Evolutionary conservation across 2,113 vertebrate species (phyloP), one percentile per base, ranked within the genome.

Genomic region (Scolopax mira): DNA sequence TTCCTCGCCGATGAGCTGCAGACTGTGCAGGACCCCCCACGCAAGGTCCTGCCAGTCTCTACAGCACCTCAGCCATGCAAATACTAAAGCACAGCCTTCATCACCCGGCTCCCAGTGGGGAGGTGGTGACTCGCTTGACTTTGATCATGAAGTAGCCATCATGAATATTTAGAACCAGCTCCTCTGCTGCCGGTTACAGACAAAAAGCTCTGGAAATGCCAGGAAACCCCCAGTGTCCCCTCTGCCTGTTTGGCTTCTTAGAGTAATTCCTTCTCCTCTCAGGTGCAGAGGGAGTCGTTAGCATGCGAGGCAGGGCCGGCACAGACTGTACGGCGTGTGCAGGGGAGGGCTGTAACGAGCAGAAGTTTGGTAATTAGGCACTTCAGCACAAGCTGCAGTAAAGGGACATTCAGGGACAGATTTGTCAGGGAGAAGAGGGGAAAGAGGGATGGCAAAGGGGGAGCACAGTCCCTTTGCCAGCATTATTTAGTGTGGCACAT

Each of bases 171-270:
- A 79, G 69, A 84, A 44, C 33, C 65, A 70, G 61, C 58, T 94
- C 33, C 52, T 75, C 79, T 87, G 86, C 54, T 79, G 66, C 65
- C 58, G 24, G 73, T 71, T 66, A 49, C 51, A 88, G 91, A 85
- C 83, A 87, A 81, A 84, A 73, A 64, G 70, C 93, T 77, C 33
- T 88, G 85, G 95, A 87, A 81, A 83, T 88, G 79, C 87, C 96
- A 94, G 85, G 91, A 78, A 85, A 70, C 41, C 85, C 88, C 13
- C 5, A 58, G 88, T 65, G 58, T 89, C 77, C 55, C 77, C 85
- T 89, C 27, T 49, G 62, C 83, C 78, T 61, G 90, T 83, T 83
- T 85, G 89, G 72, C 71, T 80, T 58, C 81, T 70, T 39, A 48
- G 37, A 83, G 94, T 23, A 73, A 35, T 94, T 86, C 71, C 87